Conservation (phyloP, 2,888 invertebrate species). For the Heliconius charithonia region DNA sequence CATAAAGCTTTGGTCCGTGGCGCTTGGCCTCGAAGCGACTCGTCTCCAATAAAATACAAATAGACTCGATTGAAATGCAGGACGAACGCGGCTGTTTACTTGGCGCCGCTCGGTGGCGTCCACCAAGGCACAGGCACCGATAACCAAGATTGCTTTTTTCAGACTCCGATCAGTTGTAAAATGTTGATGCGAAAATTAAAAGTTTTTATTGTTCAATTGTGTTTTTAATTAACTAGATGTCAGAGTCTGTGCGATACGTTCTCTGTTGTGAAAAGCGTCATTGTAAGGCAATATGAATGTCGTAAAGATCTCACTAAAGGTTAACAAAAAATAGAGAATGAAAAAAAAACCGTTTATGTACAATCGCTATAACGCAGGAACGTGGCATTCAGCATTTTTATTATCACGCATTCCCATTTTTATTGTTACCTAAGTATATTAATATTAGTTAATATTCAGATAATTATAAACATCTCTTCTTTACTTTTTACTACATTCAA, state of each 20-base stretch:
- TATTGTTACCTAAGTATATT: too few relatives aligned
- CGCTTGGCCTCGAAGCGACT: constrained; percentile 61
- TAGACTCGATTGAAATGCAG: constrained; percentile 80
- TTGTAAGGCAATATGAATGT: constrained; percentile 3
- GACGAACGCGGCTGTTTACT: constrained; percentile 75
- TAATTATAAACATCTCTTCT: too few relatives aligned
- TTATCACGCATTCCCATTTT: background rate
- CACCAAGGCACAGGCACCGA: constrained; percentile 61
- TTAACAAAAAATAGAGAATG: background rate
- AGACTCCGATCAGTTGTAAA: constrained; percentile 74
- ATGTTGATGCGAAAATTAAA: constrained; percentile 70
- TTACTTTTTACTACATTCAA: too few relatives aligned
- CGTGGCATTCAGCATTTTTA: background rate
- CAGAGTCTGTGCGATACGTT: constrained; percentile 12
- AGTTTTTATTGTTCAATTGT: constrained; percentile 47
- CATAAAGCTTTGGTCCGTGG: constrained; percentile 67
- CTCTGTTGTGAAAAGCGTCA: constrained; percentile 3
- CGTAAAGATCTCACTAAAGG: background rate
- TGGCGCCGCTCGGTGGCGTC: constrained; percentile 64
- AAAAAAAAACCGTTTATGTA: background rate
- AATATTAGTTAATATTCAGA: too few relatives aligned
- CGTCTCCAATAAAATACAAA: constrained; percentile 80
- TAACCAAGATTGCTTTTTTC: constrained; percentile 80
- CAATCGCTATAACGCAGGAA: background rate
- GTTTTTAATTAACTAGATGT: constrained; percentile 24